These are phyloP conservation scores for Augochlora pura DNA, from an alignment of 1,140 invertebrate species.

Conservation along the genomic window DNA sequence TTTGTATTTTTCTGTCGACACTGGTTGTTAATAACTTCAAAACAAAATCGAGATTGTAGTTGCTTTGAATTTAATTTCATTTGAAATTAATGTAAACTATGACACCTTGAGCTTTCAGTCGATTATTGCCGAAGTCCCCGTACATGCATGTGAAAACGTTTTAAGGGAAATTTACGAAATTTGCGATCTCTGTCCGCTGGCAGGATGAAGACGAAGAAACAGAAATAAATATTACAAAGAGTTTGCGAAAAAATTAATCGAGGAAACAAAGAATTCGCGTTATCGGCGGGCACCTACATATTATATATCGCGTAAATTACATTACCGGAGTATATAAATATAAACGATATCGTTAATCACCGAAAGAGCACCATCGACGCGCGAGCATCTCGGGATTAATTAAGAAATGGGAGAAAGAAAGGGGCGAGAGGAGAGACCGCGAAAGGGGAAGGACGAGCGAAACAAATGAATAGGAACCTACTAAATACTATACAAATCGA, in stretches of 20 bases:
- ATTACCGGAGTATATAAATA: slow-evolving; percentile 36
- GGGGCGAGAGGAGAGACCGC: background rate
- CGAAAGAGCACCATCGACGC: slow-evolving; percentile 59
- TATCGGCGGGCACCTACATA: slow-evolving; percentile 45
- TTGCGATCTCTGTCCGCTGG: slow-evolving; percentile 73
- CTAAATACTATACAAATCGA: slow-evolving; percentile 67
- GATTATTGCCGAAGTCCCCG: background rate
- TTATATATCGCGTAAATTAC: slow-evolving; percentile 44
- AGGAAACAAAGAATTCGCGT: slow-evolving; percentile 30
- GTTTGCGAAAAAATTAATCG: background rate
- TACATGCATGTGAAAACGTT: slow-evolving; percentile 51
- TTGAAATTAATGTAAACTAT: no score
- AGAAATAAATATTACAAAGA: background rate
- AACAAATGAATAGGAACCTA: slow-evolving; percentile 46
- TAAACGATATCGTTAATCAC: slow-evolving; percentile 63
- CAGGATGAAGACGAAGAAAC: slow-evolving; percentile 61
- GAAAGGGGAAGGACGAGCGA: no score
- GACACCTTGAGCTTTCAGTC: background rate
- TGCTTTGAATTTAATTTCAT: no score
- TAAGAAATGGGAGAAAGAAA: background rate
- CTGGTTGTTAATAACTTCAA: no score
- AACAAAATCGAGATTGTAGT: no score
- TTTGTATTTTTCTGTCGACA: no score
- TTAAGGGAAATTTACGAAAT: slow-evolving; percentile 35
- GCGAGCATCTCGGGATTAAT: slow-evolving; percentile 41